Evolutionary conservation across 2,888 invertebrate genomes (phyloP).

Genomic region (Atethmia centrago): DNA sequence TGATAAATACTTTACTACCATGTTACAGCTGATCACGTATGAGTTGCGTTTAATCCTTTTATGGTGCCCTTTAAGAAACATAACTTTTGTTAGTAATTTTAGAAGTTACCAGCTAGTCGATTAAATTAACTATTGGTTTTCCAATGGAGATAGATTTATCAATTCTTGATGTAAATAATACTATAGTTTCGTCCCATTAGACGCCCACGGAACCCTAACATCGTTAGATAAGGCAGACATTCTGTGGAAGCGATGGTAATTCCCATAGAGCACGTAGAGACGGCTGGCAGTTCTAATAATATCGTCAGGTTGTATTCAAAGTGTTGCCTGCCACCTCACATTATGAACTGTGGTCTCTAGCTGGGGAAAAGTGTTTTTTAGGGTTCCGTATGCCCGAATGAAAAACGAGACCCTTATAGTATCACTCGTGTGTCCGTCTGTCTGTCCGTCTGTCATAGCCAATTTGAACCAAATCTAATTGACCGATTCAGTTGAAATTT

Average conservation of each 20-base stretch:
- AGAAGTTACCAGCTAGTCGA: neutral
- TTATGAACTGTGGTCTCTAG: neutral
- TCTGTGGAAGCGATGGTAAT: constrained; percentile 47
- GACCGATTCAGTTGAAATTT: no score
- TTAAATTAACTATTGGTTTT: neutral
- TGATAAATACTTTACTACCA: neutral
- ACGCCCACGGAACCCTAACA: constrained; percentile 40
- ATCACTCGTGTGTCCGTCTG: no score
- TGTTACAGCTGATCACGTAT: neutral
- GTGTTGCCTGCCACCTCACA: neutral
- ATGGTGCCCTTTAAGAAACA: neutral
- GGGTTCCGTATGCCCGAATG: no score
- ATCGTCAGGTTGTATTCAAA: neutral
- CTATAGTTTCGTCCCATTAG: constrained; percentile 12
- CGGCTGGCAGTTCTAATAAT: no score
- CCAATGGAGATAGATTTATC: neutral
- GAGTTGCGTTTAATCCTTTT: neutral
- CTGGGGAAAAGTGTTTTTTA: neutral
- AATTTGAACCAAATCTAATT: no score
- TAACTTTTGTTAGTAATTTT: neutral
- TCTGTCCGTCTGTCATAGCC: no score
- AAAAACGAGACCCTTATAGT: no score
- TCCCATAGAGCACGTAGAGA: constrained; percentile 14
- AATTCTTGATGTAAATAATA: neutral
- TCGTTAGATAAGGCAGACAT: constrained; percentile 49